Evolutionary conservation across 1,140 invertebrate species (phyloP), one percentile per base, ranked within the genome.

Genomic region (Sarcophaga peregrina): DNA sequence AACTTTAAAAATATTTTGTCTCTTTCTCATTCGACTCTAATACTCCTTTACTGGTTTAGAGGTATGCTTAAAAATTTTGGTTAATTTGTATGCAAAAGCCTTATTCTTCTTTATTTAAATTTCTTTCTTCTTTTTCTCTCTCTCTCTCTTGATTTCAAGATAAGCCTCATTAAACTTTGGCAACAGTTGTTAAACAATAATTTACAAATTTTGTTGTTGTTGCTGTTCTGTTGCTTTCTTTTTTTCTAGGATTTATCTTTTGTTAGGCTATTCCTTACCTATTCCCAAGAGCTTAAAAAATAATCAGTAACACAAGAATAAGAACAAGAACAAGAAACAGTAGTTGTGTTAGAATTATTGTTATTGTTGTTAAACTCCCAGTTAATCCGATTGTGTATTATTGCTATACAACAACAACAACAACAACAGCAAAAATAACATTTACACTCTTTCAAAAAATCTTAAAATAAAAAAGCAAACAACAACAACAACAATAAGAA

Each of bases 141-240:
- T n/a, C n/a, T 62, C 13, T 15, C 58, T 62, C 7, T 62, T 62
- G 13, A 13, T 7, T 50, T 50, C 20, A 50, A 48, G 75, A 78
- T 78, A 78, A 78, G 75, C 47, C 75, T 78, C 47, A 78, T 78
- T 78, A 46, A 52, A 78, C 75, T 78, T 78, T 78, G 75, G 75
- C 75, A 78, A 78, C 75, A 78, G 75, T 78, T 78, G 75, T 78
- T 78, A 78, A 78, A 78, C 75, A 78, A 78, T 78, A 78, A 50
- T 78, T 50, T 78, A 78, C 46, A 48, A 20, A 52, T 78, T 78
- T 46, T 37, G 2, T 54, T 75, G 11, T 78, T 20, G 0, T 10
- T 50, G 73, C 25, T 74, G 7, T 10, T 74, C 20, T 37, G 45
- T 74, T 6, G 5, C 73, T 76, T 72, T 17, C 8, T 25, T 7